phyloP scores from a whole-genome alignment of 2,797 vertebrate species.

The Lacerta viridis region DNA sequence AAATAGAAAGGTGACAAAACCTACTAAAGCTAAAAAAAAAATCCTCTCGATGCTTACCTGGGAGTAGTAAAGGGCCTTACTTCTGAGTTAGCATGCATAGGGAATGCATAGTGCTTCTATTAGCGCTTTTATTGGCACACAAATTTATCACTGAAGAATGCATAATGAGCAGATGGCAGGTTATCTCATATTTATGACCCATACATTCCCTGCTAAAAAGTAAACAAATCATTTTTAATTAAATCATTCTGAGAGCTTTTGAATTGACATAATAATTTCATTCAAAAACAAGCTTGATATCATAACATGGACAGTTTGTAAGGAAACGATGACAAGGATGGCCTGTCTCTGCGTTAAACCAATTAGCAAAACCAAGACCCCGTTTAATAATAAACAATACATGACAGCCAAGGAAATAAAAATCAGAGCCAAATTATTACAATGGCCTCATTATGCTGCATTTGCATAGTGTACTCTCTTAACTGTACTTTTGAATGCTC shows the following conservation, averaged over 20 bases:
- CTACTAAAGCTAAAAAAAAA: not conserved
- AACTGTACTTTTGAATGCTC: not conserved
- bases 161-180: constrained; percentile 53
- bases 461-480: not conserved
- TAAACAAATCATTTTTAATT: constrained; percentile 64
- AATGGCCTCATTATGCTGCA: not conserved
- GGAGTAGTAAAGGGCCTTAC: not conserved
- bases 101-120: not conserved
- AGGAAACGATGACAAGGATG: not conserved
- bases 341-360: not conserved
- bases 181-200: constrained; percentile 69
- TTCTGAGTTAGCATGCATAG: not conserved
- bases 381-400: not conserved
- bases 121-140: constrained; percentile 39
- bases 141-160: constrained; percentile 38
- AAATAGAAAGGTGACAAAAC: not conserved
- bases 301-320: not conserved
- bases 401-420: not conserved
- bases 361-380: not conserved
- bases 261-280: constrained; percentile 59
- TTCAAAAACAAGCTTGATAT: constrained; percentile 29
- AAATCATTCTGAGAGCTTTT: constrained; percentile 55
- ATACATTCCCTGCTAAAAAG: constrained; percentile 25
- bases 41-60: not conserved
- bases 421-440: constrained; percentile 19